Percentiles rank a stretch among this genome's conserved stretches.
Conservation (phyloP, 2,888 invertebrate species). For the Catotricha subobsoleta region DNA sequence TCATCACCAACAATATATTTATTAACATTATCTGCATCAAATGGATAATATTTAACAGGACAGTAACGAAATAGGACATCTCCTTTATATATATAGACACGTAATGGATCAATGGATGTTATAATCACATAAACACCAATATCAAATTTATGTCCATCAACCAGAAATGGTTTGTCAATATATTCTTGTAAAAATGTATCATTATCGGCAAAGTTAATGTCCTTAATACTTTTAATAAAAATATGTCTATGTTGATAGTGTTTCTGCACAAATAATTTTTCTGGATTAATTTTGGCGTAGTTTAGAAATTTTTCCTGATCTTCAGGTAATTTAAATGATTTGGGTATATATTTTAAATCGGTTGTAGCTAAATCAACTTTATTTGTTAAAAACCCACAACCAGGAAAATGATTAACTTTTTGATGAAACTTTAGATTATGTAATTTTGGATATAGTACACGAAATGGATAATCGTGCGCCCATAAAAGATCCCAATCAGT, state of each 20-base stretch:
- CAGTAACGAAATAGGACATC: constrained; percentile 87
- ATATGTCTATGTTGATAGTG: constrained; percentile 84
- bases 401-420: constrained; percentile 85
- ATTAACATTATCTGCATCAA: constrained; percentile 56
- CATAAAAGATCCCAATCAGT: constrained; percentile 74
- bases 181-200: constrained; percentile 85
- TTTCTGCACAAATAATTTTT: constrained; percentile 73
- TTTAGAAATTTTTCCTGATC: constrained; percentile 49
- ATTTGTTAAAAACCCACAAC: constrained; percentile 80
- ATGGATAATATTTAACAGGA: constrained; percentile 73
- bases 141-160: constrained; percentile 91
- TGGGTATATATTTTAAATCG: constrained; percentile 60
- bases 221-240: constrained; percentile 46
- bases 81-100: constrained; percentile 75
- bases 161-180: constrained; percentile 68
- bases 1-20: constrained; percentile 92
- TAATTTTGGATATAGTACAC: constrained; percentile 24
- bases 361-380: constrained; percentile 79
- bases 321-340: constrained; percentile 71
- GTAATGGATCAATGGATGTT: constrained; percentile 77
- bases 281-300: constrained; percentile 46
- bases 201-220: constrained; percentile 48
- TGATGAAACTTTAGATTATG: constrained; percentile 50
- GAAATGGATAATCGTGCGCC: constrained; percentile 87
- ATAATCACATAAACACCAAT: constrained; percentile 86